Conservation (phyloP, 1,140 invertebrate genomes). For the Habropoda laboriosa region DNA sequence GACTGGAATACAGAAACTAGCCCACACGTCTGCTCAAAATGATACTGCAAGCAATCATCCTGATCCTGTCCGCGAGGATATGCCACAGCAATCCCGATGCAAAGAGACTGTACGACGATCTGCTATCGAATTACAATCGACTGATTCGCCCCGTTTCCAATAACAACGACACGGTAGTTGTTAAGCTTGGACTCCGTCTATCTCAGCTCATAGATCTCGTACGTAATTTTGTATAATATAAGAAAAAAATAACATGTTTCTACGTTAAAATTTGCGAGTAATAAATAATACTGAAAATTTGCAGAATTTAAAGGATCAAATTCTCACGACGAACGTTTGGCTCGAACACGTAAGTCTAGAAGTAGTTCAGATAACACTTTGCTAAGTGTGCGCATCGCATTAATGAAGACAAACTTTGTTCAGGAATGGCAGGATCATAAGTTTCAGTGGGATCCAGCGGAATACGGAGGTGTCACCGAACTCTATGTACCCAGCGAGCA, state of each 20-base stretch:
- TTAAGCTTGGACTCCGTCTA: slow-evolving; percentile 94
- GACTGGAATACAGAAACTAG: slow-evolving; percentile 19
- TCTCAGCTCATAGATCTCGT: slow-evolving; percentile 98
- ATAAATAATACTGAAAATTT: slow-evolving; percentile 13
- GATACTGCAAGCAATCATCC: slow-evolving; percentile 65
- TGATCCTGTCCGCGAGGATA: slow-evolving; percentile 65
- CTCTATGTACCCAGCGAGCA: slow-evolving; percentile 96
- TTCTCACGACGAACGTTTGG: slow-evolving; percentile 98
- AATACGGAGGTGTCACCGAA: slow-evolving; percentile 97
- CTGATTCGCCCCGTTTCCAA: slow-evolving; percentile 96
- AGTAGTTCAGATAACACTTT: not conserved
- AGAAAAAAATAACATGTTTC: not conserved
- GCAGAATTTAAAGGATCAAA: slow-evolving; percentile 98
- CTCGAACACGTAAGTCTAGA: slow-evolving; percentile 92
- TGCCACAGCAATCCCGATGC: slow-evolving; percentile 91
- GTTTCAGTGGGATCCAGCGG: slow-evolving; percentile 96
- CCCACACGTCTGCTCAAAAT: slow-evolving; percentile 54
- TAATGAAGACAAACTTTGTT: slow-evolving; percentile 51
- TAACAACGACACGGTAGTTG: slow-evolving; percentile 95
- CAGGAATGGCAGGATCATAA: slow-evolving; percentile 99
- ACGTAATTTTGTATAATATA: slow-evolving; percentile 72
- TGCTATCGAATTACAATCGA: slow-evolving; percentile 97
- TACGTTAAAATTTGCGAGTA: not conserved
- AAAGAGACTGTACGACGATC: slow-evolving; percentile 95
- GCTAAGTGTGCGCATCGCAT: too few species aligned